Base-by-base conservation (phyloP, 2,888 invertebrate genomes). In the Eristalis arbustorum region DNA sequence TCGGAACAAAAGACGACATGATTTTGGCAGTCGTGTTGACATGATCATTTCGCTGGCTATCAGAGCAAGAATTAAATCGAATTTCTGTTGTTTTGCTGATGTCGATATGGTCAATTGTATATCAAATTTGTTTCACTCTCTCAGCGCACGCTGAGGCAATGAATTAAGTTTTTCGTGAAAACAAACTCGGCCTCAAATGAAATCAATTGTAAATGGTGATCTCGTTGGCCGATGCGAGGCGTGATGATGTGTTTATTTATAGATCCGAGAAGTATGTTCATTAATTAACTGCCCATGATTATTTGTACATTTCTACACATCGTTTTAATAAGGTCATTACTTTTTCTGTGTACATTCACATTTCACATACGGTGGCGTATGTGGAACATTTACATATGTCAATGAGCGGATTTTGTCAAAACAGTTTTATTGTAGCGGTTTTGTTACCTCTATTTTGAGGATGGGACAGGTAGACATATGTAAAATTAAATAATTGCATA, bases 71-170 rank as follows among this genome's bases (percentile, higher is more conserved):
- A 49, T 68, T n/a, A 69, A 69, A 71, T 75, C 25, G 49, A n/a
- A 56, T 71, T 62, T 57, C 49, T 18, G 34, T 57, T 68, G 62
- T 56, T 67, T 67, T 72, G 23, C 68, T 42, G 31, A 31, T 42
- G 77, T 73, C 62, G 73, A 83, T 77, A 59, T 59, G 66, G 66
- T 4, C 40, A 61, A 75, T 75, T 67, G 75, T 67, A 13, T 59
- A 57, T 28, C 22, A 34, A 73, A 49, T 23, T 49, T 31, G 34
- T 13, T 23, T 23, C 3, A 18, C 10, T 63, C 49, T 49, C 8
- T 14, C 37, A 23, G 56, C 34, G 34, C 23, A 57, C 25, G 40
- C 28, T 56, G 34, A 4, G 11, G 22, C 11, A n/a, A 0, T 69
- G 28, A 66, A 49, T 67, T 18, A 67, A 18, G 49, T 56, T 57